These are phyloP conservation scores for Gallinago media DNA, from an alignment of 2,113 vertebrate species.

Conservation along the genomic window DNA sequence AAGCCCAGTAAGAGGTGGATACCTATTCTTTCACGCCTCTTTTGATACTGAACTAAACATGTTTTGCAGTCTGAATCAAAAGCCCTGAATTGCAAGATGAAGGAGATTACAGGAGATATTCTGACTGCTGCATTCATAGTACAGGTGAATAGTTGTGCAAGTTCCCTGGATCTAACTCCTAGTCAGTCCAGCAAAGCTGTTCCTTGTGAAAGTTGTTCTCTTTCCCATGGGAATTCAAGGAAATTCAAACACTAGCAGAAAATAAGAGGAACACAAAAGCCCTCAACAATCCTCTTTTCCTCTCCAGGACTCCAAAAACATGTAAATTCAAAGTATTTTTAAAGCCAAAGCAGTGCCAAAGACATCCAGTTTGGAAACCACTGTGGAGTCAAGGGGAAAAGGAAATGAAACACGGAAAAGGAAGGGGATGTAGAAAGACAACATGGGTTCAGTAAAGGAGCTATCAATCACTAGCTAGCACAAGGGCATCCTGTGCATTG, in stretches of 20 bases:
- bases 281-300: neutral
- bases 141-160: neutral
- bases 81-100: neutral
- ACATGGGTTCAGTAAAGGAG: neutral
- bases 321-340: conserved; percentile 46
- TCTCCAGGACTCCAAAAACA: neutral
- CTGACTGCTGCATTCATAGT: neutral
- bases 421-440: conserved; percentile 49
- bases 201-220: conserved; percentile 9
- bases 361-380: conserved; percentile 14
- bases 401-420: conserved; percentile 66
- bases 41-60: neutral
- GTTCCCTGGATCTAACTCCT: neutral
- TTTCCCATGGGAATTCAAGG: conserved; percentile 67
- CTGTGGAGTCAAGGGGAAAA: conserved; percentile 39
- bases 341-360: conserved; percentile 40
- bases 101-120: neutral
- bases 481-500: conserved; percentile 15
- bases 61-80: neutral
- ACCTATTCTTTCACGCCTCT: neutral
- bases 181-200: neutral
- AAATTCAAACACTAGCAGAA: conserved; percentile 56
- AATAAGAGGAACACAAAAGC: conserved; percentile 59
- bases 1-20: neutral
- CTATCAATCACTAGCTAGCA: conserved; percentile 41